A percentile compares a stretch with the other conserved stretches of the same genome.
Evolutionary conservation across 2,888 invertebrate genomes (phyloP).

Genomic region (Diadegma fenestrale): DNA sequence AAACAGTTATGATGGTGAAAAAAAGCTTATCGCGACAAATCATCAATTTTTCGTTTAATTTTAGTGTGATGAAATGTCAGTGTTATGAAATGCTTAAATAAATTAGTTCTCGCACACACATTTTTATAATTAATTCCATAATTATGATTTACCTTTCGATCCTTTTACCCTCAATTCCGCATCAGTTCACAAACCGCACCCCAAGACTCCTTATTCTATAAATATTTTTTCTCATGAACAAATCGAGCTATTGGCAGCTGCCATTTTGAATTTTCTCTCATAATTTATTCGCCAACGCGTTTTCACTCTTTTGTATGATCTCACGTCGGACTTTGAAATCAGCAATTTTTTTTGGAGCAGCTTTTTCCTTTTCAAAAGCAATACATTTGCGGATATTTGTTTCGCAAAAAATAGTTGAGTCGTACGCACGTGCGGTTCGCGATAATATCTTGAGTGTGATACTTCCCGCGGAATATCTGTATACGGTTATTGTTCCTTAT

Average conservation of each 20-base stretch:
- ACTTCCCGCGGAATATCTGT: conserved; percentile 3
- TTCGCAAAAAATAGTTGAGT: conserved; percentile 34
- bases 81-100: background rate
- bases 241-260: background rate
- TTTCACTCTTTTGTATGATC: background rate
- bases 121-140: background rate
- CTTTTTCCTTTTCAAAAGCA: background rate
- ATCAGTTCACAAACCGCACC: background rate
- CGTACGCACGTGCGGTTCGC: background rate
- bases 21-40: too few relatives aligned
- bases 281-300: background rate
- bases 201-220: background rate
- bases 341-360: background rate
- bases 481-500: conserved; percentile 51
- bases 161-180: background rate
- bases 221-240: background rate
- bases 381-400: background rate
- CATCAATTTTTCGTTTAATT: background rate
- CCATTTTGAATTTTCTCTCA: background rate
- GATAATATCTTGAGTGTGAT: conserved; percentile 2
- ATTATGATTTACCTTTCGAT: background rate
- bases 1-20: too few relatives aligned
- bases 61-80: background rate
- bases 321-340: background rate
- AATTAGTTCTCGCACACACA: background rate